Base-by-base conservation (phyloP, 1,140 invertebrate genomes). In the Manduca sexta region DNA sequence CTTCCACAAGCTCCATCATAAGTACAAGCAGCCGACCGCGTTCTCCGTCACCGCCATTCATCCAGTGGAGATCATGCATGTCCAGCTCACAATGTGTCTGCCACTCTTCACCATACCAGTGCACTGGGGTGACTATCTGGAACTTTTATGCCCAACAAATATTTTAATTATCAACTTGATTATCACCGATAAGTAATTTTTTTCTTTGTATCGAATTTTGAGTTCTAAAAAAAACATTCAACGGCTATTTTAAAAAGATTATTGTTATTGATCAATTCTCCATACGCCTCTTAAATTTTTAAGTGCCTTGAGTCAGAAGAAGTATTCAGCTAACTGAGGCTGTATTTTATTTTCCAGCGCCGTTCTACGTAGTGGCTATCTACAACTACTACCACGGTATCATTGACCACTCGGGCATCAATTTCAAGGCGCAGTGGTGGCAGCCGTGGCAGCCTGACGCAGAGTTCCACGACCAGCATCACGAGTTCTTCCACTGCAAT, bases 401-500 rank as follows among this genome's bases (percentile, higher is more conserved):
- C 61, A 88, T 93, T 45, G 91, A 92, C 69, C 93, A 94, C 80
- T 93, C 92, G 0, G 92, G 93, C 15, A 89, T 93, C 50, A 90
- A 91, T 69, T 92, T 93, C 74, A 92, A 92, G 67, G 79, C 90
- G 0, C 76, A 88, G 16, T 93, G 92, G 92, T 93, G 91, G 91
- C 91, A 92, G 69, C 92, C 92, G 0, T 94, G 92, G 92, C 91
- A 93, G 74, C 92, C 92, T 0, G 89, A 91, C 56, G 90, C 90
- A 0, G 90, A 91, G 50, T 93, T 93, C 73, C 92, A 94, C 56
- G 92, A 94, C 63, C 90, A 93, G 65, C 92, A 94, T 65, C 92
- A 93, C 60, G 91, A 93, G 74, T 93, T 92, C 76, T 93, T 92
- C 77, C 92, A 93, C 60, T 90, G 91, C 49, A 94, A 93, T 69